Evolutionary conservation across 2,888 invertebrate genomes (phyloP), one percentile per base, ranked within the genome.

Genomic region (Tiliacea citrago): DNA sequence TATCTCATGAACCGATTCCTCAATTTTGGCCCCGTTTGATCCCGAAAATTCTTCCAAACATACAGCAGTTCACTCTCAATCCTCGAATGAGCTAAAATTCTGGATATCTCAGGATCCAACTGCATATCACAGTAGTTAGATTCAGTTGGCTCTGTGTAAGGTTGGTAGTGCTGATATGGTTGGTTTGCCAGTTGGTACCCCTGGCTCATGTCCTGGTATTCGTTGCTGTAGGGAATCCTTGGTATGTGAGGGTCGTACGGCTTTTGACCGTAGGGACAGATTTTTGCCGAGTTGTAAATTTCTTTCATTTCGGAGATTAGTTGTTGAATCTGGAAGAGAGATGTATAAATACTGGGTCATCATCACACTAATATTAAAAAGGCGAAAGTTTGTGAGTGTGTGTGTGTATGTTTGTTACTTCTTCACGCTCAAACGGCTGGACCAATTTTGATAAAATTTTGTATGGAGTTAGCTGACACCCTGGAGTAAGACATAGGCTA

Each of bases 31-130:
- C 99, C 99, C 0, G 98, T 97, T 75, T 97, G 97, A 77, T 98
- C 98, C 81, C 98, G 97, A 97, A 98, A 99, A 73, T 97, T 97
- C 87, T 96, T 97, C 99, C 99, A 99, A 0, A 98, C 97, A 86
- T 98, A 97, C 29, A 97, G 89, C 63, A 99, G 93, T 89, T 98
- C 98, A 39, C 97, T 97, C 83, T 98, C 98, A 85, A 98, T 97
- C 79, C 97, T 96, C 0, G 98, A 98, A 90, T 97, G 97, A 0
- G 97, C 97, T 94, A 98, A 96, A 55, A 98, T 97, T 90, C 96
- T 94, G 10, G 96, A 97, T 57, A 98, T 96, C 87, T 98, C 98
- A 57, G 97, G 96, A 73, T 97, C 97, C n/a, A 84, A 0, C 18
- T 87, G 88, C 87, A 87, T 87, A 12, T 87, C 86, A 65, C 87